Evolutionary conservation across 92 coral and sea anemone genomes (phyloP).

Genomic region (Metridium senile): DNA sequence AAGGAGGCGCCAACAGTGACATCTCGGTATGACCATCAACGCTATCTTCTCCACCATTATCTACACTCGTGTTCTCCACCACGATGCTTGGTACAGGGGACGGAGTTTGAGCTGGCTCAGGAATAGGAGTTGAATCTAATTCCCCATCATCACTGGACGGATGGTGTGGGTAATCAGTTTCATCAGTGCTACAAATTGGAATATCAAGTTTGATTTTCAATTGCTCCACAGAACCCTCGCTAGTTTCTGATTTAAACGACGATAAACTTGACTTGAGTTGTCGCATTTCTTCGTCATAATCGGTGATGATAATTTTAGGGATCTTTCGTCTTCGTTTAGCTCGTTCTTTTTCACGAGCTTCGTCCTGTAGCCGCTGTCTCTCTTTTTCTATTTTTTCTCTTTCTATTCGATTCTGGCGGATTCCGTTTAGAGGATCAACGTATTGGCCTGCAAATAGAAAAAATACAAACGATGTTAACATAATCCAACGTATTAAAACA

Average conservation of each 20-base stretch:
- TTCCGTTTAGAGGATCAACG: slow-evolving; percentile 59
- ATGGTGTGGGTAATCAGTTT: background rate
- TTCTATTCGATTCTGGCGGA: slow-evolving; percentile 67
- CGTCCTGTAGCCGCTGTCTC: slow-evolving; percentile 41
- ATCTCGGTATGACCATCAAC: background rate
- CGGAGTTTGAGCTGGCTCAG: too few species aligned
- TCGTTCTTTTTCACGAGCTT: slow-evolving; percentile 48
- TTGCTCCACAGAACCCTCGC: background rate
- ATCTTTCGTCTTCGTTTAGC: slow-evolving; percentile 54
- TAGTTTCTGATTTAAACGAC: slow-evolving; percentile 5
- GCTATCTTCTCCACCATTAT: background rate
- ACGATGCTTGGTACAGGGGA: too few species aligned
- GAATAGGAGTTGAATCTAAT: too few species aligned
- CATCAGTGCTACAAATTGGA: background rate
- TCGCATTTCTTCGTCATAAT: slow-evolving; percentile 45
- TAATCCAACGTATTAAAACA: too few species aligned
- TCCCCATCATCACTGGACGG: too few species aligned
- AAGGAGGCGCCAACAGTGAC: slow-evolving; percentile 43
- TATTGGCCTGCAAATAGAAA: slow-evolving; percentile 51
- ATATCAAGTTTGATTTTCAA: background rate
- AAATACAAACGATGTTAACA: background rate
- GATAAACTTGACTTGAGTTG: background rate
- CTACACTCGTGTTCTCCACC: too few species aligned
- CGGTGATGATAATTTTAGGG: slow-evolving; percentile 67
- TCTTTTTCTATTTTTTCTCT: slow-evolving; percentile 54